These are phyloP conservation scores for Pelobates cultripes DNA, from an alignment of 2,797 vertebrate genomes.

Conservation along the genomic window DNA sequence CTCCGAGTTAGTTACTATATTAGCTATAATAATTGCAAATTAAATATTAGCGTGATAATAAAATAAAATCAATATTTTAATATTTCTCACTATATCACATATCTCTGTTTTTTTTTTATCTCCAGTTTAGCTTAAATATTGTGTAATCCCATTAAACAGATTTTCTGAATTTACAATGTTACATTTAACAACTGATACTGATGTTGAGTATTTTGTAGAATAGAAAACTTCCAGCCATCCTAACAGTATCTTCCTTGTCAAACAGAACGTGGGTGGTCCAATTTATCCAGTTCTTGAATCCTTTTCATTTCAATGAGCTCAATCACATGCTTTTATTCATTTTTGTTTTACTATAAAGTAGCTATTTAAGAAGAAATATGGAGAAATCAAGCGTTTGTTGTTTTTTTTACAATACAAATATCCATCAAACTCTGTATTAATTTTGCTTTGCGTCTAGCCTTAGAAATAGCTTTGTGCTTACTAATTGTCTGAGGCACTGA, in stretches of 20 bases:
- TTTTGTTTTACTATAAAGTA: constrained; percentile 71
- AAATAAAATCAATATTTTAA: too few relatives aligned
- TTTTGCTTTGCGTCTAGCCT: constrained; percentile 66
- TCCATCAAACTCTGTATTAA: constrained; percentile 79
- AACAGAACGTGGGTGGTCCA: constrained; percentile 40
- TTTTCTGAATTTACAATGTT: too few relatives aligned
- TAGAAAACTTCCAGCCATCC: constrained; percentile 39
- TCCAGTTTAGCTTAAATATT: too few relatives aligned
- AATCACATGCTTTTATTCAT: constrained; percentile 63
- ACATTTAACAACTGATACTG: background rate
- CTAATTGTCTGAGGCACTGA: constrained; percentile 79
- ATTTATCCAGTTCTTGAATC: constrained; percentile 36
- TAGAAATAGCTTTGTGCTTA: constrained; percentile 80
- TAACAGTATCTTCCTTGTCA: constrained; percentile 41
- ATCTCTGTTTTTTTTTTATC: too few relatives aligned
- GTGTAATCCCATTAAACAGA: too few relatives aligned
- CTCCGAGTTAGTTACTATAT: too few relatives aligned
- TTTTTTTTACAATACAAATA: constrained; percentile 66
- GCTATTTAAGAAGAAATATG: constrained; percentile 64
- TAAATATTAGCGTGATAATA: too few relatives aligned
- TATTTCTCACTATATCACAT: too few relatives aligned
- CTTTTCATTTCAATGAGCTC: constrained; percentile 70
- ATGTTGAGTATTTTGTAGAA: background rate
- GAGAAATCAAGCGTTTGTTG: constrained; percentile 73
- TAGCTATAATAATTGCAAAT: too few relatives aligned